Conservation (phyloP, 92 coral and sea anemone genomes). For the Phenganax subtilis region DNA sequence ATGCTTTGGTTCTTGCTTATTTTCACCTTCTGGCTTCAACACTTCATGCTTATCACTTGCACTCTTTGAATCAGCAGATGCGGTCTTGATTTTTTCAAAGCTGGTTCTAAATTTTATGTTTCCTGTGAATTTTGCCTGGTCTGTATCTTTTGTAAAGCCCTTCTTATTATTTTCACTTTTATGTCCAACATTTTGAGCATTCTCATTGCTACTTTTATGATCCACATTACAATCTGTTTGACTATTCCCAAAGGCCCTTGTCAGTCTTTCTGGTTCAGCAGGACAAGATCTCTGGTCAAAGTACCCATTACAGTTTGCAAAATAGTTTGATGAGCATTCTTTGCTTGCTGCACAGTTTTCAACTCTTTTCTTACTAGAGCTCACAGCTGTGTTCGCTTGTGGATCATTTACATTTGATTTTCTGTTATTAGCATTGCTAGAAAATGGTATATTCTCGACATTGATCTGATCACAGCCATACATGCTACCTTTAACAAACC, state of each 20-base stretch:
- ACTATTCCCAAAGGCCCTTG: not conserved
- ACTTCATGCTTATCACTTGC: not conserved
- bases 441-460: slow-evolving; percentile 4
- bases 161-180: not conserved
- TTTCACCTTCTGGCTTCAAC: too few species aligned
- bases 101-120: not conserved
- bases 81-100: not conserved
- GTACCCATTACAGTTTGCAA: not conserved
- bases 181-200: not conserved
- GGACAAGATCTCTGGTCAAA: not conserved
- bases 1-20: not conserved
- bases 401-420: not conserved
- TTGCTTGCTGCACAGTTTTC: not conserved
- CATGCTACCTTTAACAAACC: slow-evolving; percentile 6
- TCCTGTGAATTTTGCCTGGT: not conserved
- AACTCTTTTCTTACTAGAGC: not conserved
- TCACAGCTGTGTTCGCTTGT: not conserved
- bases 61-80: not conserved
- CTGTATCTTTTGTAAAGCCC: not conserved
- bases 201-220: not conserved
- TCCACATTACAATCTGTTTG: not conserved
- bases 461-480: slow-evolving; percentile 12
- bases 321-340: not conserved
- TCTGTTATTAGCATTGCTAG: not conserved
- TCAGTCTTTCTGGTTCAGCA: not conserved